These are phyloP conservation scores for Muscicapa comitata DNA, from an alignment of 2,797 vertebrate species.

Conservation along the genomic window DNA sequence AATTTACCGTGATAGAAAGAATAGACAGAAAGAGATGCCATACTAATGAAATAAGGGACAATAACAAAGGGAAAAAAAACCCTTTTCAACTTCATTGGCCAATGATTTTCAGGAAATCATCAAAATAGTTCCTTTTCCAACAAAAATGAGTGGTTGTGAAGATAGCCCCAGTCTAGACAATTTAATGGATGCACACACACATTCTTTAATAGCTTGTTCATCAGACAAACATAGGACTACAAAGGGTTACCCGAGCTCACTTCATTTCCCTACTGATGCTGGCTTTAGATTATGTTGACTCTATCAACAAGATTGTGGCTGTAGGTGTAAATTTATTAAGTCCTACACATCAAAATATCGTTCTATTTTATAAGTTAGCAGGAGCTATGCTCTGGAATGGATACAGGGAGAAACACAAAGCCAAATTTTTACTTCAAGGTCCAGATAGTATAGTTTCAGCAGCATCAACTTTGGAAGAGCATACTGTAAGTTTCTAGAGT, in stretches of 20 bases:
- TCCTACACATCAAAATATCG: slow-evolving; percentile 21
- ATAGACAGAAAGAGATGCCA: slow-evolving; percentile 33
- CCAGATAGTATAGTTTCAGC: neutral
- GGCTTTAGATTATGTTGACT: slow-evolving; percentile 19
- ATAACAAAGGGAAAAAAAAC: slow-evolving; percentile 8
- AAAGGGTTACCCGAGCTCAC: neutral
- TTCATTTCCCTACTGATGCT: slow-evolving; percentile 22
- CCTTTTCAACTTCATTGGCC: slow-evolving; percentile 13
- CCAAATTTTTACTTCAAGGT: neutral
- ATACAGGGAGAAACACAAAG: neutral
- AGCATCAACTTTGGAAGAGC: neutral
- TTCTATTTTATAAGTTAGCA: slow-evolving; percentile 5
- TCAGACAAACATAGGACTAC: neutral
- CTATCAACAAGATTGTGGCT: slow-evolving; percentile 6
- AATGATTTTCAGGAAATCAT: slow-evolving; percentile 41
- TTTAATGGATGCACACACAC: neutral
- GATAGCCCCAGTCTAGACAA: slow-evolving; percentile 6
- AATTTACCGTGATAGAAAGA: slow-evolving; percentile 32
- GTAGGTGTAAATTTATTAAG: slow-evolving; percentile 30
- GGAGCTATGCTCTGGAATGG: neutral
- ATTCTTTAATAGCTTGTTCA: slow-evolving; percentile 35
- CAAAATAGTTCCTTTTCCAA: slow-evolving; percentile 35
- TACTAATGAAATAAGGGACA: slow-evolving; percentile 33
- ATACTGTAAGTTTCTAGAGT: neutral
- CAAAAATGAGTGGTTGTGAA: slow-evolving; percentile 42